Percentiles rank a stretch among this genome's conserved stretches.
Evolutionary conservation across 2,113 vertebrate species (phyloP).

Genomic region (Aegithalos caudatus): DNA sequence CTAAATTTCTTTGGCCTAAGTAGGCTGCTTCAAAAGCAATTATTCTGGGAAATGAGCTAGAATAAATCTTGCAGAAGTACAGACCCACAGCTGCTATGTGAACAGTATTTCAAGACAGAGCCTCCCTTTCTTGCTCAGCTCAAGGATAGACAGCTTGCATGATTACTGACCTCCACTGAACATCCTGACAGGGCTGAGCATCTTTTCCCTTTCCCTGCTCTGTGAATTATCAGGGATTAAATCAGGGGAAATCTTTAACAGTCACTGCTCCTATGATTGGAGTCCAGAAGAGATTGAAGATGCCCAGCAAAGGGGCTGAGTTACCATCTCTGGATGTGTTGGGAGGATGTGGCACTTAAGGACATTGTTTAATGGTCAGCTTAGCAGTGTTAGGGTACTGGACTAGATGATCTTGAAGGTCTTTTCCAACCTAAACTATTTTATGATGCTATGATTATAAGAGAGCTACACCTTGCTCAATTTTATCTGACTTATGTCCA

Average conservation of each 20-base stretch:
- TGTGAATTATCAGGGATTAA: not conserved
- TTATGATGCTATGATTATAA: not conserved
- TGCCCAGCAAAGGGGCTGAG: not conserved
- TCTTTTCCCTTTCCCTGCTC: not conserved
- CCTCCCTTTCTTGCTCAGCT: not conserved
- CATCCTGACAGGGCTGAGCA: not conserved
- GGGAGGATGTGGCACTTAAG: not conserved
- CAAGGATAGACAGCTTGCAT: not conserved
- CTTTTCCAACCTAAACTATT: not conserved
- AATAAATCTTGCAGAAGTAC: not conserved
- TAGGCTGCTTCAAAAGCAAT: not conserved
- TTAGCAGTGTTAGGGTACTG: not conserved
- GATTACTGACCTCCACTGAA: not conserved
- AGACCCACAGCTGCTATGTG: not conserved
- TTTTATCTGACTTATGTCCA: not conserved
- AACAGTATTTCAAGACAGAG: not conserved
- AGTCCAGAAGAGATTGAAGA: not conserved
- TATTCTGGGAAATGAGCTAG: not conserved
- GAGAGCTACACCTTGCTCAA: not conserved
- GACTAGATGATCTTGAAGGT: not conserved
- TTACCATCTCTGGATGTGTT: not conserved
- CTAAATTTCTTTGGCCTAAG: not conserved
- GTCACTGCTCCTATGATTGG: not conserved
- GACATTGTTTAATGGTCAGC: not conserved
- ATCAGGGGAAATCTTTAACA: not conserved